These are phyloP conservation scores for Lipophrys pholis DNA, from an alignment of 2,113 vertebrate species.

Conservation along the genomic window DNA sequence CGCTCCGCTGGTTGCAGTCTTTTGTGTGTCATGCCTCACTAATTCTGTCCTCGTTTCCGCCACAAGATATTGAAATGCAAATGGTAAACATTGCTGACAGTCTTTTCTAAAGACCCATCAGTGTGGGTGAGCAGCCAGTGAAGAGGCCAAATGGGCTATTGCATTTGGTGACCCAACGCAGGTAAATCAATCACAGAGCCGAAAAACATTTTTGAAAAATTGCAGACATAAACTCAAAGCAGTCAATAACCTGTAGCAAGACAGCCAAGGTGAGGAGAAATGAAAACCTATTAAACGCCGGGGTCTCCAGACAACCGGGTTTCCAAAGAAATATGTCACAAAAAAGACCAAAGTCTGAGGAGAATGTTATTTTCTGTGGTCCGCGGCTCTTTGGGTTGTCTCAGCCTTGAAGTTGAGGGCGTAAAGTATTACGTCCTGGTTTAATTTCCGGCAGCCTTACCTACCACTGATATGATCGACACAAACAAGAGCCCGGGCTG, in stretches of 20 bases:
- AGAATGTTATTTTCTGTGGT: conserved; percentile 39
- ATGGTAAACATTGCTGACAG: conserved; percentile 25
- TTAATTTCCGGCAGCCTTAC: conserved; percentile 68
- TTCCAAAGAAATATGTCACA: conserved; percentile 37
- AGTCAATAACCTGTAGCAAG: conserved; percentile 30
- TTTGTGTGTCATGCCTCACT: conserved; percentile 21
- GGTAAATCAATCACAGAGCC: conserved; percentile 52
- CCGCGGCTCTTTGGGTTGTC: conserved; percentile 9
- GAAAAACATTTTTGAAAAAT: conserved; percentile 34
- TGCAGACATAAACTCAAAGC: conserved; percentile 11
- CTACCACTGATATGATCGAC: conserved; percentile 54
- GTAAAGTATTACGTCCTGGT: conserved; percentile 30
- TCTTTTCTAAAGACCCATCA: conserved; percentile 25
- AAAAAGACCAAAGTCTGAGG: not conserved
- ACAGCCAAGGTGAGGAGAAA: conserved; percentile 53
- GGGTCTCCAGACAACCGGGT: conserved; percentile 41
- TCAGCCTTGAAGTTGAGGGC: conserved; percentile 14
- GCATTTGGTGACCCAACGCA: conserved; percentile 40
- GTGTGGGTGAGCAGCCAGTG: conserved; percentile 10
- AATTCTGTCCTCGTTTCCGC: conserved; percentile 32
- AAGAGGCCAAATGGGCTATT: conserved; percentile 39
- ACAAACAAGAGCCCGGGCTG: conserved; percentile 27
- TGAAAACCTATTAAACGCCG: conserved; percentile 52
- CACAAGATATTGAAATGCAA: conserved; percentile 24
- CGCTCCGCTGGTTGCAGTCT: conserved; percentile 17